Percentiles rank a stretch among this genome's conserved stretches.
These are phyloP conservation scores for Eriocheir sinensis DNA, from an alignment of 1,140 invertebrate genomes.

Conservation along the genomic window DNA sequence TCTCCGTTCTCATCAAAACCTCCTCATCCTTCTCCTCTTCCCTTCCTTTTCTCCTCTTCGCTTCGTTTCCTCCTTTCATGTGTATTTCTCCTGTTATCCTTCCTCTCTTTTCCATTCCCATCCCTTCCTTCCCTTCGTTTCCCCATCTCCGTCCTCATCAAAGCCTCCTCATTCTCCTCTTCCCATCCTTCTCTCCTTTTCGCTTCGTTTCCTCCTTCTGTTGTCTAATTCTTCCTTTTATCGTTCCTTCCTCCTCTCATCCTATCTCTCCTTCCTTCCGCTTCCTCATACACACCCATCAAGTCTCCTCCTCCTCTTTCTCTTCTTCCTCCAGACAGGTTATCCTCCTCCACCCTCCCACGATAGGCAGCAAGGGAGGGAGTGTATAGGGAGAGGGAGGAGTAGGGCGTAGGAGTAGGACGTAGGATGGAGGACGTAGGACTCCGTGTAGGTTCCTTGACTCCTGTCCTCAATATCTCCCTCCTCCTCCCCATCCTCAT, in stretches of 20 bases:
- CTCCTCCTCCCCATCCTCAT: not conserved
- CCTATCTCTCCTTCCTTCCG: not conserved
- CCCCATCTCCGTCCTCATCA: not conserved
- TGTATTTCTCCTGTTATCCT: not conserved
- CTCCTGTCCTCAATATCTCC: conserved; percentile 11
- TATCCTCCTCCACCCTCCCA: not conserved
- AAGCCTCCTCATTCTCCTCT: not conserved
- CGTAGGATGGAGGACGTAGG: not conserved
- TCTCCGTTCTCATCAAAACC: not conserved
- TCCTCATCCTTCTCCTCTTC: not conserved
- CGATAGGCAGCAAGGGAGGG: not conserved
- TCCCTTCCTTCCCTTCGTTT: not conserved
- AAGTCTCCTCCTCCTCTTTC: no score
- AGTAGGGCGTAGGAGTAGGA: not conserved
- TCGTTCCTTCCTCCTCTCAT: no score
- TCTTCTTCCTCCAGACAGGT: not conserved
- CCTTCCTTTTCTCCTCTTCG: not conserved
- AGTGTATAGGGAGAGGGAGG: conserved; percentile 16
- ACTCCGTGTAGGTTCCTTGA: no score
- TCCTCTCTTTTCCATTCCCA: not conserved
- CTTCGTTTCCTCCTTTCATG: not conserved
- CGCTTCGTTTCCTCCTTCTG: no score
- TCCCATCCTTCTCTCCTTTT: not conserved
- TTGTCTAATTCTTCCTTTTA: no score
- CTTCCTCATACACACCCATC: no score